Evolutionary conservation across 2,888 invertebrate genomes (phyloP), one percentile per base, ranked within the genome.

Genomic region (Scaeva pyrastri): DNA sequence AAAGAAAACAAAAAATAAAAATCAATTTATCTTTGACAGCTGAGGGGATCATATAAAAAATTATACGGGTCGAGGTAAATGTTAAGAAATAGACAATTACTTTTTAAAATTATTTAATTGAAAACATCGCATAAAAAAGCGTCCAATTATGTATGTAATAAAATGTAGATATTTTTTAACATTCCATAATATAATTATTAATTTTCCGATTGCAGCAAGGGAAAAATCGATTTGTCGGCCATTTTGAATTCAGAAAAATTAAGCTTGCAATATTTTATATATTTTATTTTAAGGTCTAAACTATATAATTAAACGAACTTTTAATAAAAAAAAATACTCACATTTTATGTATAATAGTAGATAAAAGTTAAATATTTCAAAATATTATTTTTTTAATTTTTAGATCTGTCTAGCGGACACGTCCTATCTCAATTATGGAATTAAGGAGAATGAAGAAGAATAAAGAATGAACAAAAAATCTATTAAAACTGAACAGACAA

Each of bases 161-260:
- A 31, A n/a, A n/a, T n/a, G n/a, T 31, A 31, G 8, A 31, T 11
- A 45, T 48, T 48, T 48, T 19, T 11, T 19, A 21, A 48, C 11
- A 11, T 52, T 68, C 16, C 68, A 62, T 45, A 31, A 75, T 12
- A n/a, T n/a, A n/a, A n/a, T n/a, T n/a, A n/a, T n/a, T n/a, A n/a
- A n/a, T 39, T 56, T 21, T 19, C 7, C 23, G 23, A 66, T 19
- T 16, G 10, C 23, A 23, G 14, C 12, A 26, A 50, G 12, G 50
- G 56, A 81, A 85, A 85, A 81, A 86, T 86, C 81, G 73, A 86
- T 86, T 43, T 48, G 58, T 76, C 84, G 56, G 85, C 85, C 85
- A 86, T 86, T 58, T 86, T 86, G 85, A 56, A 81, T 68, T 11
- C 58, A 11, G 39, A 74, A 58, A 43, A 31, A 31, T 31, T 31